Base-by-base conservation (phyloP, 2,797 vertebrate genomes). In the Dipus sagitta region DNA sequence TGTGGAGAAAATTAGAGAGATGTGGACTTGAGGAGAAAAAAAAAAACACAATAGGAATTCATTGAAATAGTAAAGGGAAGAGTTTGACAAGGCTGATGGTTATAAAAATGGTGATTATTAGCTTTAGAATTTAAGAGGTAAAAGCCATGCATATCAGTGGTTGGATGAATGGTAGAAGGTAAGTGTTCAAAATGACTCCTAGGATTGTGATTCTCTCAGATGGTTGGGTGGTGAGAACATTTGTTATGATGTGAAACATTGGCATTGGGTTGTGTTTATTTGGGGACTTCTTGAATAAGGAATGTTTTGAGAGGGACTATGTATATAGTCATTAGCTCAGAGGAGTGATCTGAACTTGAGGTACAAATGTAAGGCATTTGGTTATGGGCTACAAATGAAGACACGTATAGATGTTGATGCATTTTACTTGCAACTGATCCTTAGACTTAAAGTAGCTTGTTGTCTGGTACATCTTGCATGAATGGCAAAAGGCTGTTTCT, bases 1-100 rank as follows among this genome's bases (percentile, higher is more conserved):
- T 34, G 13, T 84, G 47, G 26, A 90, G 9, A 70, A 70, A 92
- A 92, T 84, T 54, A 83, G 75, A 67, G n/a, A 72, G 87, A 84
- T 52, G 4, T 79, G 38, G 24, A 72, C 80, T 62, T 30, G 23
- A 91, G 32, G 72, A 52, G 71, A 23, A 7, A 52, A 82, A 80
- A 52, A 38, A 38, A 38, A n/a, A n/a, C n/a, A 58, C 4, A 17
- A 62, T n/a, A 78, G 1, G n/a, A 54, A 71, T 52, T 88, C 32
- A 54, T 86, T 26, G 12, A 24, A 75, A 28, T 54, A 34, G 21
- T 72, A 80, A 83, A 74, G 42, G 30, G 32, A 75, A 74, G 54
- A 74, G 15, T 72, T 87, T 88, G 74, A 38, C 23, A 64, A 88
- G 30, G 14, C 17, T 54, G 4, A 14, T 38, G 20, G 47, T 30